Percentiles rank a stretch among this genome's conserved stretches.
Evolutionary conservation across 2,888 invertebrate genomes (phyloP).

Genomic region (Calliopum simillimum): DNA sequence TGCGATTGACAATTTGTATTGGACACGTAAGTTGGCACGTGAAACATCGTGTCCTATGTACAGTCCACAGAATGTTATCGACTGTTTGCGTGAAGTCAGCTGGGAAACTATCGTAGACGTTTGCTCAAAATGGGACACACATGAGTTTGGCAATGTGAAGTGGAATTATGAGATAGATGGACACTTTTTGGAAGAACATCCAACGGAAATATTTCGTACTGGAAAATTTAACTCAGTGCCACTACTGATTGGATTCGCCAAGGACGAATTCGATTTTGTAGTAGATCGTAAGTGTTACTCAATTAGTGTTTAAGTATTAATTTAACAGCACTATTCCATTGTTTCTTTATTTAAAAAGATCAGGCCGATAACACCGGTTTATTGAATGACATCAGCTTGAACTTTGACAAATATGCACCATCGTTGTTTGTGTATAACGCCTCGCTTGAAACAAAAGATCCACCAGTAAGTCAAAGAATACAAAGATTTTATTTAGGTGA

Average conservation of each 20-base stretch:
- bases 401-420: conserved; percentile 57
- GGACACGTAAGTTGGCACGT: conserved; percentile 73
- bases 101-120: conserved; percentile 54
- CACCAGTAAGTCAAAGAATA: conserved; percentile 32
- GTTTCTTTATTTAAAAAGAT: conserved; percentile 35
- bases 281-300: conserved; percentile 58
- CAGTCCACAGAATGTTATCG: conserved; percentile 69
- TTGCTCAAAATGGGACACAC: conserved; percentile 53
- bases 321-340: no score
- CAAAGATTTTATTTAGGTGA: conserved; percentile 50
- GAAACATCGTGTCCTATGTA: conserved; percentile 72
- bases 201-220: conserved; percentile 68
- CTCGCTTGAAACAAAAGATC: neutral
- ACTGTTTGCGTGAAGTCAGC: conserved; percentile 68
- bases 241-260: conserved; percentile 72
- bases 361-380: conserved; percentile 50
- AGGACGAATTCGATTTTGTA: conserved; percentile 69
- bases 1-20: conserved; percentile 67
- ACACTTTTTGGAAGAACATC: conserved; percentile 72
- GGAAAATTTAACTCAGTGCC: conserved; percentile 73
- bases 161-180: conserved; percentile 72
- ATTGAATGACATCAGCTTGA: conserved; percentile 53
- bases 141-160: conserved; percentile 54
- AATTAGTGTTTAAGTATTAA: no score
- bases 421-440: conserved; percentile 67